These are phyloP conservation scores for Drosophila nannoptera DNA, from an alignment of 1,140 invertebrate species.

Conservation along the genomic window DNA sequence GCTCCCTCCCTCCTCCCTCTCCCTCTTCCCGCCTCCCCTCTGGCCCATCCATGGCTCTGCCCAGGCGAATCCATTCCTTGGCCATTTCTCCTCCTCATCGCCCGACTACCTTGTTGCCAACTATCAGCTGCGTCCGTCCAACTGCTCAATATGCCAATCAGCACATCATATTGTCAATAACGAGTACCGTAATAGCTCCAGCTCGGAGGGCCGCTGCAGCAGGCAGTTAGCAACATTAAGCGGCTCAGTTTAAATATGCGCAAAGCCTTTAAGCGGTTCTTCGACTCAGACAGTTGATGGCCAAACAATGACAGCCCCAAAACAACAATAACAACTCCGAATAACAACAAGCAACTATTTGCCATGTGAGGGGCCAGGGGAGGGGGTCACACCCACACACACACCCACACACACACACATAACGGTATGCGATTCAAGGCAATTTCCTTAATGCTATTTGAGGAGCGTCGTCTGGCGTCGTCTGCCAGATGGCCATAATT, in stretches of 20 bases:
- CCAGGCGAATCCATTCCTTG: no score
- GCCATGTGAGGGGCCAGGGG: slow-evolving; percentile 25
- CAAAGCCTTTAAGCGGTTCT: slow-evolving; percentile 68
- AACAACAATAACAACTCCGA: slow-evolving; percentile 26
- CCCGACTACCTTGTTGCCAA: neutral
- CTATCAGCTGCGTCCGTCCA: slow-evolving; percentile 1
- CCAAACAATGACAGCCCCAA: slow-evolving; percentile 56
- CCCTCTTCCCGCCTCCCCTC: no score
- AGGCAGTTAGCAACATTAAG: slow-evolving; percentile 33
- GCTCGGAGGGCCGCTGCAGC: neutral
- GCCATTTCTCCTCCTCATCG: no score
- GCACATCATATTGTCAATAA: slow-evolving; percentile 26
- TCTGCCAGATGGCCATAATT: slow-evolving; percentile 72
- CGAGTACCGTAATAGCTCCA: slow-evolving; percentile 19
- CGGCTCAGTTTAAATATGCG: slow-evolving; percentile 48
- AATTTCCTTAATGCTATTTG: slow-evolving; percentile 75
- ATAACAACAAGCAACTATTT: slow-evolving; percentile 25
- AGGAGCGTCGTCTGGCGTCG: slow-evolving; percentile 38
- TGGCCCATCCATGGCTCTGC: no score
- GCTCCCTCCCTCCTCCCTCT: no score
- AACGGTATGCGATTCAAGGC: slow-evolving; percentile 65
- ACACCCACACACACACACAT: slow-evolving; percentile 8
- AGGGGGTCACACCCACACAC: neutral
- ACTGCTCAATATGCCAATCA: slow-evolving; percentile 36
- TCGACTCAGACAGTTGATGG: slow-evolving; percentile 49